Base-by-base conservation (phyloP, 2,888 invertebrate species). In the Amphipoea lucens region DNA sequence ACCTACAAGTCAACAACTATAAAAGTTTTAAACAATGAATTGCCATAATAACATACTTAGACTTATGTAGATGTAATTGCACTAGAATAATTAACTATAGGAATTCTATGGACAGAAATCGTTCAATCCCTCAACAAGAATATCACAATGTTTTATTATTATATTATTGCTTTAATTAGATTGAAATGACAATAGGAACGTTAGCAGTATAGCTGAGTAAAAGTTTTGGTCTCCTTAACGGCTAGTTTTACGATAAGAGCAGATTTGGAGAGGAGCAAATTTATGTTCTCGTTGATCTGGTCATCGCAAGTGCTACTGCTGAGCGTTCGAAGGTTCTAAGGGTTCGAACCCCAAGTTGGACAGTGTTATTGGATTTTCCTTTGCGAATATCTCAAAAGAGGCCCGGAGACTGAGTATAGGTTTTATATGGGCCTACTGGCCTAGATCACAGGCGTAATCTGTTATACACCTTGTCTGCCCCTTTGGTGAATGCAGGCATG, bases 101-200 rank as follows among this genome's bases (percentile, higher is more conserved):
- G 74, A 83, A 65, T 90, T 77, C 42, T 87, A 88, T 85, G 85
- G 82, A 85, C 86, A 89, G 89, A 82, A 76, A 83, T 81, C 51
- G 73, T 83, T 82, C 78, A 87, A 89, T 84, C 77, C 85, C 82
- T 89, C 76, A 79, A 83, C 69, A 83, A 84, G 81, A 81, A 83
- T 90, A 89, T 90, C 89, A 89, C 90, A 89, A 84, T 85, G 51
- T 70, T 81, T 88, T 80, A 85, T 78, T 87, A 82, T 60, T 57
- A 72, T 76, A 78, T 57, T 88, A 87, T 85, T 89, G 88, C 80
- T 88, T 77, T 74, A 80, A 79, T 77, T 71, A 71, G 65, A 76
- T 78, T 85, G 86, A 85, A 79, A 79, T 82, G 69, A 79, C 87
- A 81, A 81, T 87, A 89, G 77, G 85, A 82, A 83, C 79, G 65